Conservation (phyloP, 2,113 vertebrate genomes). For the Motacilla alba region DNA sequence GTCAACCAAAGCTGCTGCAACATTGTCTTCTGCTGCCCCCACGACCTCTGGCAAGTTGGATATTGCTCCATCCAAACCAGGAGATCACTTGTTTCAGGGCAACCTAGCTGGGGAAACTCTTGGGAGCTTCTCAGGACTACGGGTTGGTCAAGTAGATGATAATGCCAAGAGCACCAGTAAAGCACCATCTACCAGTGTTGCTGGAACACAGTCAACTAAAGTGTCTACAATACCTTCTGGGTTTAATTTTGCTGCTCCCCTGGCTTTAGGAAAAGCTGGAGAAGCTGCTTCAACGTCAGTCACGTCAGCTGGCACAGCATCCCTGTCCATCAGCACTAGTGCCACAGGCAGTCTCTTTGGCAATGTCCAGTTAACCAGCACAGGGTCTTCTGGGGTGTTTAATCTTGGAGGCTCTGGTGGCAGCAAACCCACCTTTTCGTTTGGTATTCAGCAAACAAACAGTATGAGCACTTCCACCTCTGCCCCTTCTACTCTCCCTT, state of each 20-base stretch:
- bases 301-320: neutral
- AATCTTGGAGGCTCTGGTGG: slow-evolving; percentile 62
- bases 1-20: neutral
- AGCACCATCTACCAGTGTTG: neutral
- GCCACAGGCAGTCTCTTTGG: slow-evolving; percentile 35
- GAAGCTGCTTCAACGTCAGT: slow-evolving; percentile 39
- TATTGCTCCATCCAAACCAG: slow-evolving; percentile 64
- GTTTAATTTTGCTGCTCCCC: slow-evolving; percentile 68
- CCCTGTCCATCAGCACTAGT: neutral
- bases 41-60: slow-evolving; percentile 67
- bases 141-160: slow-evolving; percentile 87
- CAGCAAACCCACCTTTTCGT: slow-evolving; percentile 69
- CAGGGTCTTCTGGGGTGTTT: slow-evolving; percentile 58
- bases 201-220: slow-evolving; percentile 46
- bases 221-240: neutral
- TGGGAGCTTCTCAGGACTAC: slow-evolving; percentile 88
- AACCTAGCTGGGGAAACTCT: slow-evolving; percentile 85
- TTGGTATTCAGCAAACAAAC: slow-evolving; percentile 53
- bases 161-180: slow-evolving; percentile 68
- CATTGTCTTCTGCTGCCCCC: slow-evolving; percentile 23
- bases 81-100: slow-evolving; percentile 63
- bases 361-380: neutral
- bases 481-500: slow-evolving; percentile 29
- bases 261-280: slow-evolving; percentile 58
- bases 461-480: neutral